A percentile compares a stretch with the other conserved stretches of the same genome.
Evolutionary conservation across 1,140 invertebrate species (phyloP).

Genomic region (Oryctes rhinoceros): DNA sequence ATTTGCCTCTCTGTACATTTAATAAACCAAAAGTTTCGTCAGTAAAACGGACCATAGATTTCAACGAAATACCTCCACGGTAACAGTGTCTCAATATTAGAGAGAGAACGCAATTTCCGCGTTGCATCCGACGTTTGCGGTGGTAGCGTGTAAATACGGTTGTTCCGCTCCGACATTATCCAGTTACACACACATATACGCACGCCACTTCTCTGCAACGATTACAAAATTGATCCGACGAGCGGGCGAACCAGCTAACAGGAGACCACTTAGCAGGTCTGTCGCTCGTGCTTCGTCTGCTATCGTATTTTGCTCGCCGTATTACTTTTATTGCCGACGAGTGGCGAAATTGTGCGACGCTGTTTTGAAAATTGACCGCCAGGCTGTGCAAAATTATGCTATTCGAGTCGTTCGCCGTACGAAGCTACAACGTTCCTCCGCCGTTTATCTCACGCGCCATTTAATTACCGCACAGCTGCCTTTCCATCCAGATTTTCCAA

Average conservation of each 20-base stretch:
- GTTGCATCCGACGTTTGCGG: conserved; percentile 32
- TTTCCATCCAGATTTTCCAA: conserved; percentile 29
- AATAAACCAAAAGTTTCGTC: neutral
- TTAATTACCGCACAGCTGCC: conserved; percentile 21
- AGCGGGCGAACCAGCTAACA: conserved; percentile 9
- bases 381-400: conserved; percentile 33
- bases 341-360: neutral
- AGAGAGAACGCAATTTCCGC: conserved; percentile 29
- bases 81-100: conserved; percentile 4
- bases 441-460: conserved; percentile 21
- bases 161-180: conserved; percentile 29
- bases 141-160: conserved; percentile 9
- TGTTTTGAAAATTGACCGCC: conserved; percentile 26
- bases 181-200: conserved; percentile 29
- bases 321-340: conserved; percentile 14
- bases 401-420: conserved; percentile 10
- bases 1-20: neutral
- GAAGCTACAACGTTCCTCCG: neutral
- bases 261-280: conserved; percentile 31
- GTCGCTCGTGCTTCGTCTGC: conserved; percentile 13
- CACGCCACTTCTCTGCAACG: conserved; percentile 5
- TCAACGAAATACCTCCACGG: neutral
- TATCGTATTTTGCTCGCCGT: neutral
- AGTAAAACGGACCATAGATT: neutral
- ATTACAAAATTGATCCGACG: conserved; percentile 35